These are phyloP conservation scores for Drosophila formosana DNA, from an alignment of 2,888 invertebrate genomes.

Conservation along the genomic window DNA sequence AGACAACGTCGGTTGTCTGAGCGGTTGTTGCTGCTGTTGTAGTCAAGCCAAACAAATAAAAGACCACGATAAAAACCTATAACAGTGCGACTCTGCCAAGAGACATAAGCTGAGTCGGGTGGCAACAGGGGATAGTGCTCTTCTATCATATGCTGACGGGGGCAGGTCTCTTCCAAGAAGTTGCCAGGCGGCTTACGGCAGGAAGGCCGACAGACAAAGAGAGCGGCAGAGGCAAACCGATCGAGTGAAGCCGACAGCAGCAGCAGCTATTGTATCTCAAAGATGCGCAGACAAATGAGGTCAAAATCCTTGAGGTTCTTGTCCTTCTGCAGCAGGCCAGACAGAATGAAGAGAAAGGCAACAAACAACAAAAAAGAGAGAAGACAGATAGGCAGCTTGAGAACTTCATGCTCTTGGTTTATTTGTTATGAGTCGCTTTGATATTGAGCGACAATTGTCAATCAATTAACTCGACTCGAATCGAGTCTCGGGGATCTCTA, in stretches of 20 bases:
- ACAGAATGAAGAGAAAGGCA: constrained; percentile 7
- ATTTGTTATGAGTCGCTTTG: constrained; percentile 17
- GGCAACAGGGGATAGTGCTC: constrained; percentile 7
- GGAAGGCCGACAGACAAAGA: constrained; percentile 22
- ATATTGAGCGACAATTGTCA: constrained; percentile 42
- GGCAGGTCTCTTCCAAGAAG: constrained; percentile 63
- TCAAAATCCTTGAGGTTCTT: constrained; percentile 84
- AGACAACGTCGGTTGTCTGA: constrained; percentile 7
- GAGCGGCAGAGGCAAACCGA: constrained; percentile 1
- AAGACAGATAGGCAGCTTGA: background rate
- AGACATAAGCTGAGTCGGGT: constrained; percentile 6
- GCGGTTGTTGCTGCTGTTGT: constrained; percentile 20
- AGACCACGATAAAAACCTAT: constrained; percentile 52
- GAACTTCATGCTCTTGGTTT: background rate
- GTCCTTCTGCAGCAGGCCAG: constrained; percentile 75
- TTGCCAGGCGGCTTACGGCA: constrained; percentile 55
- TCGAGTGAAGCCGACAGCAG: background rate
- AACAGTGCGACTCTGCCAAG: constrained; percentile 32
- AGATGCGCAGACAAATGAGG: constrained; percentile 69
- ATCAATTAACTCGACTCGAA: constrained; percentile 35
- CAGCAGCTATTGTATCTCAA: constrained; percentile 39
- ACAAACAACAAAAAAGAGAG: background rate
- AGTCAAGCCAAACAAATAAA: constrained; percentile 59
- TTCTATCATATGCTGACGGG: constrained; percentile 33
- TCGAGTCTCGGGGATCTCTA: background rate